phyloP scores from a whole-genome alignment of 2,888 invertebrate species.

The Stenolophus ochropezus region DNA sequence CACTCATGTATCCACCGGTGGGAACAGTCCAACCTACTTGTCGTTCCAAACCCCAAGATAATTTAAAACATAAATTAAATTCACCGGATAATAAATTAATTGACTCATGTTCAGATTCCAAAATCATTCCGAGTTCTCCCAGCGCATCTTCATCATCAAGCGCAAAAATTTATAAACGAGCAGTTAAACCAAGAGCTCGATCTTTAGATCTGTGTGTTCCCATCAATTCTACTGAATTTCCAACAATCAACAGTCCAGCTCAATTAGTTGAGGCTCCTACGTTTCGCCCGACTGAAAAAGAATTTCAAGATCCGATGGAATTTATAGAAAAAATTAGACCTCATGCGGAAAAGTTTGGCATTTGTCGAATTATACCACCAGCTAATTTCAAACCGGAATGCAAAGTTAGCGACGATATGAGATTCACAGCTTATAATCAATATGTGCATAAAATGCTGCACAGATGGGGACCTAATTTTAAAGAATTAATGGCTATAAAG shows the following conservation, averaged over 20 bases:
- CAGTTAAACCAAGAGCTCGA: conserved; percentile 67
- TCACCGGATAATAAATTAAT: conserved; percentile 12
- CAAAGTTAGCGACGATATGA: conserved; percentile 87
- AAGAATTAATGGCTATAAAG: conserved; percentile 89
- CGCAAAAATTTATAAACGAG: conserved; percentile 70
- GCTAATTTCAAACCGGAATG: conserved; percentile 87
- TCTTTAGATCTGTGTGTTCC: conserved; percentile 67
- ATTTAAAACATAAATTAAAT: conserved; percentile 62
- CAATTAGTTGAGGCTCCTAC: conserved; percentile 84
- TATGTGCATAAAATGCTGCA: conserved; percentile 91
- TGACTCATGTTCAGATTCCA: conserved; percentile 64
- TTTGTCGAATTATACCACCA: conserved; percentile 92
- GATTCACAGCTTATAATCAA: conserved; percentile 92
- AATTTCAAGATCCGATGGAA: conserved; percentile 90
- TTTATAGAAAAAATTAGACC: conserved; percentile 88
- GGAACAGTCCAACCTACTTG: conserved; percentile 77
- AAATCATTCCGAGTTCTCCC: conserved; percentile 72
- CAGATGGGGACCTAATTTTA: conserved; percentile 92
- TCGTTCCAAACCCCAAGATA: conserved; percentile 69
- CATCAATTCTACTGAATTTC: conserved; percentile 72
- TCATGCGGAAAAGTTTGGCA: conserved; percentile 86
- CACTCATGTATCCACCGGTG: conserved; percentile 73
- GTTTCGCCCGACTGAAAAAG: conserved; percentile 87
- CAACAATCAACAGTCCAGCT: conserved; percentile 73
- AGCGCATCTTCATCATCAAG: conserved; percentile 72